phyloP scores from a whole-genome alignment of 2,888 invertebrate species.

The Schrankia costaestrigalis region DNA sequence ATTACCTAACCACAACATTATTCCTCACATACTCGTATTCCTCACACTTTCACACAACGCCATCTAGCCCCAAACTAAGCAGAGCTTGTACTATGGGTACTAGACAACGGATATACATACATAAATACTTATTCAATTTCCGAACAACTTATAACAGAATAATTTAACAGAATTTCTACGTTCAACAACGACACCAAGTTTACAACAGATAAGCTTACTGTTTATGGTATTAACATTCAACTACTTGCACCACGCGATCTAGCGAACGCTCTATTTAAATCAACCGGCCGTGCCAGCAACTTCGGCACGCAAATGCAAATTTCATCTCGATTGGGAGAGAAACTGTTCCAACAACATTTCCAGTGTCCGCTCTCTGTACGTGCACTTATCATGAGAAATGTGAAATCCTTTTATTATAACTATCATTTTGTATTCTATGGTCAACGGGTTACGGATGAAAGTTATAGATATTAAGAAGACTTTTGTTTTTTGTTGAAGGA shows the following conservation, averaged over 20 bases:
- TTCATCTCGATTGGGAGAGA: conserved; percentile 60
- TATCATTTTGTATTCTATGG: no score
- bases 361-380: conserved; percentile 15
- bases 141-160: not conserved
- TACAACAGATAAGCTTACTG: conserved; percentile 5
- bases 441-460: no score
- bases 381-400: conserved; percentile 20
- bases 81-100: no score
- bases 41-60: no score
- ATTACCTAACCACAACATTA: no score
- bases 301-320: conserved; percentile 65
- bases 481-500: no score
- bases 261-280: conserved; percentile 52
- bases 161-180: not conserved
- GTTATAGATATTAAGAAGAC: no score
- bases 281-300: conserved; percentile 34
- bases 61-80: no score
- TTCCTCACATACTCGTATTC: no score
- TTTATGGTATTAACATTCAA: conserved; percentile 7
- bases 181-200: conserved; percentile 3
- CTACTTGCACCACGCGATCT: conserved; percentile 29
- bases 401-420: conserved; percentile 28
- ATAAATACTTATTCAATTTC: not conserved
- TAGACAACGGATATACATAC: not conserved
- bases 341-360: conserved; percentile 43